Evolutionary conservation across 1,140 invertebrate species (phyloP).

Genomic region (Drosophila pseudoananassae): DNA sequence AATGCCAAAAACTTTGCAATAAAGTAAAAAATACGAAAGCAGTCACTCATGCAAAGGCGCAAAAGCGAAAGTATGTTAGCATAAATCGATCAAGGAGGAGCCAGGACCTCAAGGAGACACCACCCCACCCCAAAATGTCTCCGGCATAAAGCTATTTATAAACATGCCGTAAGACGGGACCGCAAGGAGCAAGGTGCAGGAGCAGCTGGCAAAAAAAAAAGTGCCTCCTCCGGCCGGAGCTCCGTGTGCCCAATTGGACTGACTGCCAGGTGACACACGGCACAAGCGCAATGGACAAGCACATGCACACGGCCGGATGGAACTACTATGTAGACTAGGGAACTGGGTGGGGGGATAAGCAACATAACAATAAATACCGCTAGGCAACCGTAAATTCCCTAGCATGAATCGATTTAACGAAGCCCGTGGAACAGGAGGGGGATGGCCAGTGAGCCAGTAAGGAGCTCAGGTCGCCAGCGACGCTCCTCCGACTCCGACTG

Average conservation of each 20-base stretch:
- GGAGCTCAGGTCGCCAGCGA: slow-evolving; percentile 11
- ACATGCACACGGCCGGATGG: slow-evolving; percentile 29
- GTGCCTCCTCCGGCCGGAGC: slow-evolving; percentile 33
- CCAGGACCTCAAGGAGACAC: not conserved
- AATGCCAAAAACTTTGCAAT: slow-evolving; percentile 57
- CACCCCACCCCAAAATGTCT: slow-evolving; percentile 24
- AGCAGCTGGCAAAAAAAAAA: slow-evolving; percentile 15
- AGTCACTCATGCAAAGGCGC: slow-evolving; percentile 13
- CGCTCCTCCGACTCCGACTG: slow-evolving; percentile 26
- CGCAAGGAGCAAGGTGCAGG: slow-evolving; percentile 29
- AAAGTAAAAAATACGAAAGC: slow-evolving; percentile 34
- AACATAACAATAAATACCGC: slow-evolving; percentile 80
- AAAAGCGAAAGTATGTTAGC: slow-evolving; percentile 80
- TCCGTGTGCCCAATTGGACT: slow-evolving; percentile 68
- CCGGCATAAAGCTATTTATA: slow-evolving; percentile 70
- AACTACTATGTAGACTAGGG: slow-evolving; percentile 8
- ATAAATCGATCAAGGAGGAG: slow-evolving; percentile 71
- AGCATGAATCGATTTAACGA: slow-evolving; percentile 81
- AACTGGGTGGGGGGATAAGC: slow-evolving; percentile 23
- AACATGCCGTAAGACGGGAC: slow-evolving; percentile 55
- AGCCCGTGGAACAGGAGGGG: slow-evolving; percentile 34
- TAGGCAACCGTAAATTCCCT: slow-evolving; percentile 80
- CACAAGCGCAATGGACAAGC: slow-evolving; percentile 51
- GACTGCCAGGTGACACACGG: slow-evolving; percentile 56
- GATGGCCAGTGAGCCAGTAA: not conserved